Evolutionary conservation across 2,888 invertebrate species (phyloP).

Genomic region (Julus scanicus): DNA sequence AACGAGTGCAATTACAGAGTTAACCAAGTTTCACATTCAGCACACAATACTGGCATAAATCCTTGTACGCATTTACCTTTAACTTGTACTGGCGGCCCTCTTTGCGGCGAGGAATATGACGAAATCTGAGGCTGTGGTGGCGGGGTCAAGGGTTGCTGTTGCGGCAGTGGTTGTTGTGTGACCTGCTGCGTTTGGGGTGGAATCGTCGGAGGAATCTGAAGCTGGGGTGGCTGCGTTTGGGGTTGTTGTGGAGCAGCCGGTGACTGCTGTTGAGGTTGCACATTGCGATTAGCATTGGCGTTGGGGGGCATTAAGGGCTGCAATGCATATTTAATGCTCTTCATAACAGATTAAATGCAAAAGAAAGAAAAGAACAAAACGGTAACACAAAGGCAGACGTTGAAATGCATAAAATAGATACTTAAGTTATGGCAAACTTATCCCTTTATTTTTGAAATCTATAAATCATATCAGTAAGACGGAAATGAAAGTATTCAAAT

Average conservation of each 20-base stretch:
- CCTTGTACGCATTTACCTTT: background rate
- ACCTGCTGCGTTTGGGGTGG: constrained; percentile 36
- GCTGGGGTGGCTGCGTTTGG: constrained; percentile 58
- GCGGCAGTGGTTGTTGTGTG: constrained; percentile 62
- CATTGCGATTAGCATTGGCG: constrained; percentile 30
- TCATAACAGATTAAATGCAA: constrained; percentile 47
- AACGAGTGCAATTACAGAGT: background rate
- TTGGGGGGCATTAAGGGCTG: constrained; percentile 26
- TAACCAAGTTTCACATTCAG: background rate
- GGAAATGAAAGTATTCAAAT: background rate
- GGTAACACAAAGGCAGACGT: constrained; percentile 54
- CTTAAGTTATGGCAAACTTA: constrained; percentile 10
- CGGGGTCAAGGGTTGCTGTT: constrained; percentile 58
- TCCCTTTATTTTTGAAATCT: constrained; percentile 14
- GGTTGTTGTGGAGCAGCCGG: background rate
- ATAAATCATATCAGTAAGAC: background rate
- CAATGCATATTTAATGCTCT: constrained; percentile 42
- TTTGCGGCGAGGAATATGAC: background rate
- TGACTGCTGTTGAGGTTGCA: background rate
- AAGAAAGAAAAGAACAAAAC: constrained; percentile 27
- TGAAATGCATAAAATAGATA: constrained; percentile 58
- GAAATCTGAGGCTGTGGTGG: constrained; percentile 48
- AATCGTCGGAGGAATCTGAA: constrained; percentile 62
- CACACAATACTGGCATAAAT: background rate
- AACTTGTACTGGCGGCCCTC: constrained; percentile 53